These are phyloP conservation scores for Pinctada fucata DNA, from an alignment of 2,888 invertebrate genomes.

Conservation along the genomic window DNA sequence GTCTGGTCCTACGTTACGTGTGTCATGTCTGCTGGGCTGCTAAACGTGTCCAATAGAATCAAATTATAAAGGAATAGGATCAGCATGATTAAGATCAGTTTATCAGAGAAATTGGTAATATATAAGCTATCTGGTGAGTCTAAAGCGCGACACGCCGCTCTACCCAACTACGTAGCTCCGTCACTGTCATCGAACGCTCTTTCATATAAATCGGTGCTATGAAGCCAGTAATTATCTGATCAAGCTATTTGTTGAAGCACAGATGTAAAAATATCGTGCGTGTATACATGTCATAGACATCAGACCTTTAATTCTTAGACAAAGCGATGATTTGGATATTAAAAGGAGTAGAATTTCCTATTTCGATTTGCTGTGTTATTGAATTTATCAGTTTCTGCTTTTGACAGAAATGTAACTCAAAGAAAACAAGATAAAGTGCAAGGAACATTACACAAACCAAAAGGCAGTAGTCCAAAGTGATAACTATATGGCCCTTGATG, in stretches of 20 bases:
- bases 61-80: not conserved
- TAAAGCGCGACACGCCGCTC: not conserved
- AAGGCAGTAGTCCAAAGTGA: not conserved
- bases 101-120: not conserved
- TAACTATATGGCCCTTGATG: not conserved
- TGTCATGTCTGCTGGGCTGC: not conserved
- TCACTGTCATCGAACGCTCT: not conserved
- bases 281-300: not conserved
- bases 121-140: not conserved
- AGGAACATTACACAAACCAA: no score
- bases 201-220: not conserved
- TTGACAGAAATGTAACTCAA: no score
- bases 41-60: not conserved
- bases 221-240: slow-evolving; percentile 9
- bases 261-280: not conserved
- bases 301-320: not conserved
- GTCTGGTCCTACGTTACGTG: not conserved
- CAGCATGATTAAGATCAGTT: not conserved
- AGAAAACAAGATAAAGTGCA: no score
- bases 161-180: not conserved
- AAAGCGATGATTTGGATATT: no score
- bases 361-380: no score
- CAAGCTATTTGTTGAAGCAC: not conserved
- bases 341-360: no score
- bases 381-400: no score